Percentiles rank a stretch among this genome's conserved stretches.
Evolutionary conservation across 2,113 vertebrate genomes (phyloP).

Genomic region (Polypterus bichir): DNA sequence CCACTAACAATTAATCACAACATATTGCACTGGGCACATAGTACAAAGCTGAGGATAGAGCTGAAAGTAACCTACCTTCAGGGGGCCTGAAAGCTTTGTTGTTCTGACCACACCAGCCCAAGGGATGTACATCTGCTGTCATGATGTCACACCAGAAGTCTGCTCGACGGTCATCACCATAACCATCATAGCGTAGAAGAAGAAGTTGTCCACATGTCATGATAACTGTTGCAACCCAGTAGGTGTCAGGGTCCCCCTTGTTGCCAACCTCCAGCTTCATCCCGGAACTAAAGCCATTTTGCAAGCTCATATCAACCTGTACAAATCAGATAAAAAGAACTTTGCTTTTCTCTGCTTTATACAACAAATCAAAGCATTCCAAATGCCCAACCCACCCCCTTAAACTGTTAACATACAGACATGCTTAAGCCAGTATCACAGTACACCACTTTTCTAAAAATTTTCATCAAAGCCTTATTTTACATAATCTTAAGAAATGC

Average conservation of each 20-base stretch:
- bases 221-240: slow-evolving; percentile 90
- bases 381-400: not conserved
- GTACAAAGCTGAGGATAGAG: too few species aligned
- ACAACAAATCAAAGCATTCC: not conserved
- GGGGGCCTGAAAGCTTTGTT: slow-evolving; percentile 75
- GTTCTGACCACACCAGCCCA: slow-evolving; percentile 88
- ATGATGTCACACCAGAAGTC: slow-evolving; percentile 96
- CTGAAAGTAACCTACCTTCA: slow-evolving; percentile 58
- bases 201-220: slow-evolving; percentile 91
- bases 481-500: too few species aligned
- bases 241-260: slow-evolving; percentile 68
- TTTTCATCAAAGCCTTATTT: too few species aligned
- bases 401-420: not conserved
- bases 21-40: too few species aligned
- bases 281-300: slow-evolving; percentile 86
- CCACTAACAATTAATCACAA: too few species aligned
- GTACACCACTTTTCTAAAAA: too few species aligned
- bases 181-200: slow-evolving; percentile 84
- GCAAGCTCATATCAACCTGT: slow-evolving; percentile 85
- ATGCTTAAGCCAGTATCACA: too few species aligned
- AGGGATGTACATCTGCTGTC: slow-evolving; percentile 77
- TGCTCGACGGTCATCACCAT: slow-evolving; percentile 79
- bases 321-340: not conserved
- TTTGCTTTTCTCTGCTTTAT: not conserved
- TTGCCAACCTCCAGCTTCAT: slow-evolving; percentile 89